These are phyloP conservation scores for Nomada hirtipes DNA, from an alignment of 2,888 invertebrate species.

Conservation along the genomic window DNA sequence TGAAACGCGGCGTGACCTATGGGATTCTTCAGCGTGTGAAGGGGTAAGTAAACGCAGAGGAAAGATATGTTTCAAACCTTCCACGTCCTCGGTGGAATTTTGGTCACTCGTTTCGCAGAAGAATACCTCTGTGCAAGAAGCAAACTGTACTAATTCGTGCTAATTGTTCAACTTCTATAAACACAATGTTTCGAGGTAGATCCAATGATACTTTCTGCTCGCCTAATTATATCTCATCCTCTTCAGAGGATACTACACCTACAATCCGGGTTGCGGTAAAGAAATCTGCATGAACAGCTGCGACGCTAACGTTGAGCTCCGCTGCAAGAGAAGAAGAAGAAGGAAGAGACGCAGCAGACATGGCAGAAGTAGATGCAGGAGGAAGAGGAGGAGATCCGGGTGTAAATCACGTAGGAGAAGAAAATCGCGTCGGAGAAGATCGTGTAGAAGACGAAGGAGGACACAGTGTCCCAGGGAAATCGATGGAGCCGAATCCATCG, in stretches of 20 bases:
- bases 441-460: slow-evolving; percentile 22
- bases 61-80: too few species aligned
- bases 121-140: neutral
- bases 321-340: slow-evolving; percentile 26
- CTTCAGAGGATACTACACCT: slow-evolving; percentile 73
- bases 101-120: neutral
- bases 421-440: slow-evolving; percentile 13
- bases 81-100: too few species aligned
- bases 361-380: slow-evolving; percentile 8
- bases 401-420: slow-evolving; percentile 32
- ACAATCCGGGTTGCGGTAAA: slow-evolving; percentile 61
- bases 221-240: too few species aligned
- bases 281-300: slow-evolving; percentile 33
- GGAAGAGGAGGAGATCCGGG: slow-evolving; percentile 13
- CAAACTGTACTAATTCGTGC: neutral
- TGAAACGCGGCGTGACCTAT: slow-evolving; percentile 78
- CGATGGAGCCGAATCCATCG: slow-evolving; percentile 19
- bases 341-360: neutral
- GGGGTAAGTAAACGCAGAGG: slow-evolving; percentile 74
- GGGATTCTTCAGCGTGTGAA: slow-evolving; percentile 78
- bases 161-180: too few species aligned
- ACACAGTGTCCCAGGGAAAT: slow-evolving; percentile 15
- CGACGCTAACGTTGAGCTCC: slow-evolving; percentile 30
- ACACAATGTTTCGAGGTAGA: too few species aligned
- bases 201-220: too few species aligned